These are phyloP conservation scores for Oppia nitens DNA, from an alignment of 1,140 invertebrate species.

Conservation along the genomic window DNA sequence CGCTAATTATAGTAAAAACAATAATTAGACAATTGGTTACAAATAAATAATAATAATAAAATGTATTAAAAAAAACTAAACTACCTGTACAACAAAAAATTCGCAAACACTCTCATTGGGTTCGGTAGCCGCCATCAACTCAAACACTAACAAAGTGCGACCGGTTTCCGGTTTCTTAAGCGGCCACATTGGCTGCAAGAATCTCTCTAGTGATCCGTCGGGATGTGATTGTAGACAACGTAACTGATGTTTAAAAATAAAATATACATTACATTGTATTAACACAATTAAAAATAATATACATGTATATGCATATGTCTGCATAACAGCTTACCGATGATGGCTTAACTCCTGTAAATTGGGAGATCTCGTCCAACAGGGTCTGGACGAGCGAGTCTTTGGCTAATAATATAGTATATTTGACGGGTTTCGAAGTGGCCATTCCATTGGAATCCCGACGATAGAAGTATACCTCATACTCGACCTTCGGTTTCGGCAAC, in stretches of 20 bases:
- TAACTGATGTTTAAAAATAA: too few relatives aligned
- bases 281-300: too few relatives aligned
- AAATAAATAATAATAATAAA: not conserved
- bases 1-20: too few relatives aligned
- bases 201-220: not conserved
- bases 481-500: slow-evolving; percentile 26
- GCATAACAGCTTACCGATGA: not conserved
- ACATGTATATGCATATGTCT: too few relatives aligned
- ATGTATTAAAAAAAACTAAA: slow-evolving; percentile 2
- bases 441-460: slow-evolving; percentile 22
- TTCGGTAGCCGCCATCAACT: slow-evolving; percentile 27
- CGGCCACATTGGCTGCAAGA: not conserved
- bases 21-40: slow-evolving; percentile 7
- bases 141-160: slow-evolving; percentile 19
- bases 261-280: too few relatives aligned
- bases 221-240: too few relatives aligned
- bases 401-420: slow-evolving; percentile 11
- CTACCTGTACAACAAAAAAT: slow-evolving; percentile 29
- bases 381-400: slow-evolving; percentile 27
- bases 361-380: slow-evolving; percentile 27
- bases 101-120: slow-evolving; percentile 30
- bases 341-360: slow-evolving; percentile 22
- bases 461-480: slow-evolving; percentile 28
- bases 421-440: slow-evolving; percentile 24
- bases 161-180: not conserved